These are phyloP conservation scores for Macropis europaea DNA, from an alignment of 2,888 invertebrate species.

Conservation along the genomic window DNA sequence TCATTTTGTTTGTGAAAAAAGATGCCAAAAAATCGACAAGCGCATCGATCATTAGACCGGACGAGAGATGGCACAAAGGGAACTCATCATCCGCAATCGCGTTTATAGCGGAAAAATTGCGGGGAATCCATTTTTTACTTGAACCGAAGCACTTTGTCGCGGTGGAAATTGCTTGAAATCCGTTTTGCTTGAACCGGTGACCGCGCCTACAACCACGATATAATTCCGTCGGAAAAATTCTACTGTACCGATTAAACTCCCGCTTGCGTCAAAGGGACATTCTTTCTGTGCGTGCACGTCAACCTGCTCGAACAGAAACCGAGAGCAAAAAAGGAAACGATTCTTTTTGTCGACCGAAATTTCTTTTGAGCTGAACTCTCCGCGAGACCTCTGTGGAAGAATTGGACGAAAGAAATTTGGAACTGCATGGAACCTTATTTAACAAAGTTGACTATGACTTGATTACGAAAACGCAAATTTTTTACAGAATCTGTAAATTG, in stretches of 20 bases:
- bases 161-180: slow-evolving; percentile 51
- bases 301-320: not conserved
- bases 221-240: slow-evolving; percentile 39
- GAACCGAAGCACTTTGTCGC: slow-evolving; percentile 47
- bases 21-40: not conserved
- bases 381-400: not conserved
- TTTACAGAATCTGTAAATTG: too few species aligned
- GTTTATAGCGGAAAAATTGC: slow-evolving; percentile 44
- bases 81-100: slow-evolving; percentile 40
- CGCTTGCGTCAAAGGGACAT: slow-evolving; percentile 29
- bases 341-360: not conserved
- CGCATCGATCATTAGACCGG: slow-evolving; percentile 20
- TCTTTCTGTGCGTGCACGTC: slow-evolving; percentile 3
- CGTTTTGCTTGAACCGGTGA: slow-evolving; percentile 39
- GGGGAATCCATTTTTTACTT: slow-evolving; percentile 38
- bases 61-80: slow-evolving; percentile 32
- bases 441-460: too few species aligned
- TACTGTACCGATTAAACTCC: slow-evolving; percentile 35
- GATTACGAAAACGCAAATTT: too few species aligned
- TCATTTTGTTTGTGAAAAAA: too few species aligned
- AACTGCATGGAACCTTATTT: too few species aligned
- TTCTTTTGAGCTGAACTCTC: not conserved
- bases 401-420: too few species aligned
- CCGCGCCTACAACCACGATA: slow-evolving; percentile 26
- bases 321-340: not conserved